Base-by-base conservation (phyloP, 2,888 invertebrate species). In the Melanophora roralis region DNA sequence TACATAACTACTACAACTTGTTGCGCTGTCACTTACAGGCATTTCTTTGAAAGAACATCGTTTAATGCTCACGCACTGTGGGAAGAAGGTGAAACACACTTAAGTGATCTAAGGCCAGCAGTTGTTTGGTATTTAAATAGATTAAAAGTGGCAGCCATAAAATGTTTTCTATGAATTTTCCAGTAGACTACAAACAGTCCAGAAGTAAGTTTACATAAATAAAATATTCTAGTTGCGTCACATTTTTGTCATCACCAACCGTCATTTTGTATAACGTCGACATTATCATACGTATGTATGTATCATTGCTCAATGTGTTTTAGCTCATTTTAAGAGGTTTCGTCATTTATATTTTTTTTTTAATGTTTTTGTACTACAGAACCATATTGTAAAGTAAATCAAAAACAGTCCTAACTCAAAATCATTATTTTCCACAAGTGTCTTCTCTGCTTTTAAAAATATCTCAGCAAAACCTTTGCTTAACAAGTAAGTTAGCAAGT, bases 201-300 rank as follows among this genome's bases (percentile, higher is more conserved):
- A 38, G 6, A 32, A 49, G 23, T 45, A 38, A 34, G 49, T 51
- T 59, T 32, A 71, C 14, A n/a, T 21, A 64, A n/a, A 76, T 71
- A 59, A 72, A 72, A 67, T 67, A 78, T 78, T 78, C 78, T 78
- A 72, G 65, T 78, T 67, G 72, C 78, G 72, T 78, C 78, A 78
- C 71, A 71, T 43, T 59, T 27, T 32, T 38, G 21, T 53, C 14
- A 34, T 21, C 38, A 69, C 14, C 51, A 32, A 32, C 14, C 40
- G 32, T 12, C 16, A 32, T 14, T 1, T 21, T 9, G 36, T n/a
- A 2, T 19, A 11, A 9, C 6, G 32, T 19, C 14, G 51, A 32
- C 53, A 34, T 32, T 7, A 32, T 34, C 19, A 45, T 45, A 32
- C 45, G n/a, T n/a, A n/a, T n/a, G n/a, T n/a, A 19, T 4, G 23